Base-by-base conservation (phyloP, 2,797 vertebrate species). In the Cyprinella venusta region DNA sequence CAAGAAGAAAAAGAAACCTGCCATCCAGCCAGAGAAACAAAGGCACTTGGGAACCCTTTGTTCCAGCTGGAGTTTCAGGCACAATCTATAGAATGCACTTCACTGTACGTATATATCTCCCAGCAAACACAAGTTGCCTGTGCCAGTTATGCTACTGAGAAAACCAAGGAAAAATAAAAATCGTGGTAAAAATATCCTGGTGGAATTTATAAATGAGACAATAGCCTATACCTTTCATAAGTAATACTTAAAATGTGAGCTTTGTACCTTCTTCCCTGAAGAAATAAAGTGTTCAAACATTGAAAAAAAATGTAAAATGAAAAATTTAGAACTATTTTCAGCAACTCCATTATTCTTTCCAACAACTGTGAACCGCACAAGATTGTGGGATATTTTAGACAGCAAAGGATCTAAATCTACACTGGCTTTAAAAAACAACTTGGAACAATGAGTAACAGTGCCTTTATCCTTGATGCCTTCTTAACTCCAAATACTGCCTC, bases 21-120 rank as follows among this genome's bases (percentile, higher is more conserved):
- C 63, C 50, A 82, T 76, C 48, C 72, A 81, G 71, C 59, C 59
- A 38, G 42, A 45, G 71, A 45, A 76, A 82, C 71, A 76, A 75
- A 68, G 50, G 40, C 72, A 76, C 72, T 69, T 56, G 81, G 38
- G 72, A 82, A 59, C 64, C 56, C 8, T 50, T 70, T 67, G 59
- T 77, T 77, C 59, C 45, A 42, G 61, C 45, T 67, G 80, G 30
- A 65, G 61, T 61, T 76, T 69, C 9, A 61, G 80, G 33, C 26
- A 42, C 38, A 76, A 67, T 68, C 63, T 56, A 48, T 82, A 38
- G 72, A 36, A 19, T n/a, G 64, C 19, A 33, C 21, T n/a, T 59
- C 70, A 48, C 38, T 33, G 63, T 75, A 63, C 0, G 13, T 30
- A 50, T 40, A 54, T 26, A 54, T 54, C 61, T 45, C 50, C 59